Percentiles rank a stretch among this genome's conserved stretches.
These are phyloP conservation scores for Andrena camellia DNA, from an alignment of 2,888 invertebrate genomes.

Conservation along the genomic window DNA sequence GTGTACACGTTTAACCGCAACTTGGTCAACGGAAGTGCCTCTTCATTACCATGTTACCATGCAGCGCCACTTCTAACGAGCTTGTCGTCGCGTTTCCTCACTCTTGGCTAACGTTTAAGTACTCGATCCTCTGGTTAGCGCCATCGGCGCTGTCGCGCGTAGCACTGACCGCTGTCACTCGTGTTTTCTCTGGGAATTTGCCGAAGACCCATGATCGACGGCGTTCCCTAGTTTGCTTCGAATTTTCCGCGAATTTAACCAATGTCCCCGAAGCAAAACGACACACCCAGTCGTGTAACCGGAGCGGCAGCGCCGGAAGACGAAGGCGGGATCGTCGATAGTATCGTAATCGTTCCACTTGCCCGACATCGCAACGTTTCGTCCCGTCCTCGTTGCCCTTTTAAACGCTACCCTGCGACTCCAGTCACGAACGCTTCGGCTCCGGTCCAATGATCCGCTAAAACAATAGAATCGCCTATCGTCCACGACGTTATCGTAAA, in stretches of 20 bases:
- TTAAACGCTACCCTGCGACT: not conserved
- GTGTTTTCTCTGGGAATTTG: not conserved
- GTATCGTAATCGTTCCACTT: not conserved
- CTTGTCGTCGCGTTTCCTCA: constrained; percentile 18
- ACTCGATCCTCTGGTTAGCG: too few species aligned
- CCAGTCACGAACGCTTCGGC: constrained; percentile 3
- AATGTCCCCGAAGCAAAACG: too few species aligned
- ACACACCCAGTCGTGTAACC: not conserved
- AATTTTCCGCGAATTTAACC: not conserved
- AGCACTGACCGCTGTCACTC: not conserved
- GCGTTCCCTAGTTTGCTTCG: not conserved
- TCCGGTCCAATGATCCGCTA: not conserved
- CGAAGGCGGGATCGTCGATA: not conserved
- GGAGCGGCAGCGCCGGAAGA: not conserved
- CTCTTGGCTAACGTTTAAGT: constrained; percentile 10
- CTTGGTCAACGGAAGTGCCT: not conserved
- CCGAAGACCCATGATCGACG: not conserved
- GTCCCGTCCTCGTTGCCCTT: not conserved
- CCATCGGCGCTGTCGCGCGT: not conserved
- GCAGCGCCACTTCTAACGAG: constrained; percentile 23
- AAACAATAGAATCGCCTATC: not conserved
- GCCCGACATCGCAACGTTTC: not conserved
- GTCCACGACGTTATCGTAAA: constrained; percentile 1
- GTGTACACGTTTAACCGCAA: not conserved
- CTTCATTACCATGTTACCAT: constrained; percentile 25